These are phyloP conservation scores for Hydrotaea diabolus DNA, from an alignment of 2,888 invertebrate species.

Conservation along the genomic window DNA sequence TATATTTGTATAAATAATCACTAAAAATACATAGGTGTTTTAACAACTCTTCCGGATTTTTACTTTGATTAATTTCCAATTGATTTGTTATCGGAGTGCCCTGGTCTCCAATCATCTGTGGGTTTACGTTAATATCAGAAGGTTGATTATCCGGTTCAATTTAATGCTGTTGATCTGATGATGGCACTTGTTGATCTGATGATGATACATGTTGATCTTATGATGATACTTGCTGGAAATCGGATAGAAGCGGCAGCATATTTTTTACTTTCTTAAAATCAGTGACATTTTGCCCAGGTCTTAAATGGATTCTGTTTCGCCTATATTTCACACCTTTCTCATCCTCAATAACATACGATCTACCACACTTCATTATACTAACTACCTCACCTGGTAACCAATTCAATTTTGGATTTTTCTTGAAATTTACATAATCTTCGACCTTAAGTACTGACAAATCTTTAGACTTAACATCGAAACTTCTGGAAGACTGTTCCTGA, in stretches of 20 bases:
- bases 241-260: not conserved
- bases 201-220: not conserved
- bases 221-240: not conserved
- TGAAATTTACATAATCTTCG: not conserved
- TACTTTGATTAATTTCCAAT: not conserved
- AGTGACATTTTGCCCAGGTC: not conserved
- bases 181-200: not conserved
- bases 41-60: conserved; percentile 6
- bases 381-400: conserved; percentile 27
- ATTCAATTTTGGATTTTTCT: conserved; percentile 24
- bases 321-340: conserved; percentile 16
- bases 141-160: not conserved
- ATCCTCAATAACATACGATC: conserved; percentile 30
- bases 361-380: not conserved
- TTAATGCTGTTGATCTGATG: not conserved
- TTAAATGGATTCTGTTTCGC: conserved; percentile 29
- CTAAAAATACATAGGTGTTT: not conserved
- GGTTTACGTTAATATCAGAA: not conserved
- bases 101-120: not conserved
- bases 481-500: not conserved
- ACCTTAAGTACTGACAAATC: not conserved
- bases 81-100: not conserved
- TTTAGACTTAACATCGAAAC: not conserved
- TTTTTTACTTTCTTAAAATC: conserved; percentile 6
- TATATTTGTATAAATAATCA: no score